These are phyloP conservation scores for Argya squamiceps DNA, from an alignment of 2,797 vertebrate species.

Conservation along the genomic window DNA sequence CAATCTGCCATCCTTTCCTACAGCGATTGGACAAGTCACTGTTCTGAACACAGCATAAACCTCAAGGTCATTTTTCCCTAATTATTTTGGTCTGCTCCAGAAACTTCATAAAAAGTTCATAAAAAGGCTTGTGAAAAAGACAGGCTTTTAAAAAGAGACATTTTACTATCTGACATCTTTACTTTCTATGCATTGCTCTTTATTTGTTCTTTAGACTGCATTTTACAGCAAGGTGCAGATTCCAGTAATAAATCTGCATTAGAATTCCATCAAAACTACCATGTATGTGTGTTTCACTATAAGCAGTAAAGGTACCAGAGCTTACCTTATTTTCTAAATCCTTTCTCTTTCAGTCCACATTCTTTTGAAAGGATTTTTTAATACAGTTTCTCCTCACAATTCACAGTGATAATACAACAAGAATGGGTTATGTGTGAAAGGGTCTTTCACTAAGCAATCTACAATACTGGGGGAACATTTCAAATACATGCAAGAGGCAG, in stretches of 20 bases:
- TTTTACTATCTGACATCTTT: slow-evolving; percentile 48
- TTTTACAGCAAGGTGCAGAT: not conserved
- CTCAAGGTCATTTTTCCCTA: slow-evolving; percentile 68
- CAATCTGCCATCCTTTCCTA: slow-evolving; percentile 9
- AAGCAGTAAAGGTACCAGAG: not conserved
- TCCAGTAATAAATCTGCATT: not conserved
- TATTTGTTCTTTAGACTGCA: slow-evolving; percentile 12
- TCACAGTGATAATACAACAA: not conserved
- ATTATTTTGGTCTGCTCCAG: slow-evolving; percentile 54
- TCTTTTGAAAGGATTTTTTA: not conserved
- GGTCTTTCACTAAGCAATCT: not conserved
- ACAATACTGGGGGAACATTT: not conserved
- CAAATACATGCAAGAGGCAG: not conserved
- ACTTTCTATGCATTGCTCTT: not conserved
- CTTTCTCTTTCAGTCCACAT: not conserved
- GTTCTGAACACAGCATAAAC: slow-evolving; percentile 55
- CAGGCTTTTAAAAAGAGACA: not conserved
- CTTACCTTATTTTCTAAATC: not conserved
- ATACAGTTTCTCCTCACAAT: not conserved
- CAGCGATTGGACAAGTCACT: slow-evolving; percentile 47
- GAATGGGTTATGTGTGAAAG: not conserved
- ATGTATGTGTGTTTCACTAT: not conserved
- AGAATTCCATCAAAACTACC: slow-evolving; percentile 16
- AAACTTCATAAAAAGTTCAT: slow-evolving; percentile 49
- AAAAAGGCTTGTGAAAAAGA: not conserved